Evolutionary conservation across 2,797 vertebrate genomes (phyloP).

Genomic region (Peromyscus nudipes): DNA sequence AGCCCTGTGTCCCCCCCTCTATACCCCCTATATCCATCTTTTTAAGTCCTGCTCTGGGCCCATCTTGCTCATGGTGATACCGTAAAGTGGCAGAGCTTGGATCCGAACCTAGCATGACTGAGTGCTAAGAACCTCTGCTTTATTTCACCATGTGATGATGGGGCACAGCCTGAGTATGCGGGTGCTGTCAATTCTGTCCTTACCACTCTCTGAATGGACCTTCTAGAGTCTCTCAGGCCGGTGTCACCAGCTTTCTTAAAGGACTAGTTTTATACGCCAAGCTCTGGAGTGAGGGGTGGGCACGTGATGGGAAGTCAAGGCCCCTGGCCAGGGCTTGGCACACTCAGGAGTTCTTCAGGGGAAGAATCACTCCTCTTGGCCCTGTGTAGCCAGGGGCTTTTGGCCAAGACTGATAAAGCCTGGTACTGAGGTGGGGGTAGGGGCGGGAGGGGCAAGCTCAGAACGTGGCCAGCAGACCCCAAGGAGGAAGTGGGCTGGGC

Average conservation of each 20-base stretch:
- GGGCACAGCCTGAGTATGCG: background rate
- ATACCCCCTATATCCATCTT: background rate
- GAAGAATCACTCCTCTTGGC: constrained; percentile 15
- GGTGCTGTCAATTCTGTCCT: background rate
- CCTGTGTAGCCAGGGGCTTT: background rate
- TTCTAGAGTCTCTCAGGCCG: background rate
- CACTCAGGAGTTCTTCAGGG: background rate
- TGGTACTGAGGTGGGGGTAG: background rate
- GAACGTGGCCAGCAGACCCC: background rate
- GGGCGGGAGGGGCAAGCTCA: background rate
- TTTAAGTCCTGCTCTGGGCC: background rate
- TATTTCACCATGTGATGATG: background rate
- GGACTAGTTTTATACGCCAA: constrained; percentile 38
- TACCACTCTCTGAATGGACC: constrained; percentile 22
- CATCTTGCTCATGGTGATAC: background rate
- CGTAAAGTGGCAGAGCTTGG: background rate
- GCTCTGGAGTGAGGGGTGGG: constrained; percentile 11
- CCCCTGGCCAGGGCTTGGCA: background rate
- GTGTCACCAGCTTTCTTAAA: background rate
- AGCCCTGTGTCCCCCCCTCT: background rate
- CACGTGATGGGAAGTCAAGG: background rate
- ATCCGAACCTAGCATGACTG: background rate
- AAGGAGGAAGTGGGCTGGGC: background rate
- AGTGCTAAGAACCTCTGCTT: background rate
- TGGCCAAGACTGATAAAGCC: constrained; percentile 31